These are phyloP conservation scores for Drosophila mojavensis DNA, from an alignment of 1,140 invertebrate genomes.

Conservation along the genomic window DNA sequence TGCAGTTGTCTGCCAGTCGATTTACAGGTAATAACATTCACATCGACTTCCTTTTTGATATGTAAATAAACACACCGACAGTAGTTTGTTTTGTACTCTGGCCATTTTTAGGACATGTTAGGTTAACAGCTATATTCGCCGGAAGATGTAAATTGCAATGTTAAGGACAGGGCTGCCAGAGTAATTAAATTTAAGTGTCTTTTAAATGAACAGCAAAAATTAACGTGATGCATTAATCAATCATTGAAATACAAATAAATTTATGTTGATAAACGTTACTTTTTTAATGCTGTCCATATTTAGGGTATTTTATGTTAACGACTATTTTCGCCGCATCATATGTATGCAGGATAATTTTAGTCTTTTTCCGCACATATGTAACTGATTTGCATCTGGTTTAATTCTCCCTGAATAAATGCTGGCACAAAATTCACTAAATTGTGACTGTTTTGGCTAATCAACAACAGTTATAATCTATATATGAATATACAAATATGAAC, in stretches of 20 bases:
- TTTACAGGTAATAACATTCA: slow-evolving; percentile 14
- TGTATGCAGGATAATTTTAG: too few species aligned
- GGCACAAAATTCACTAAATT: too few species aligned
- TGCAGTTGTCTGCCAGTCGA: background rate
- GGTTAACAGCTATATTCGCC: background rate
- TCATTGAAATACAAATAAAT: too few species aligned
- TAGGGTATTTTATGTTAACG: slow-evolving; percentile 9
- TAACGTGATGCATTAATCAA: too few species aligned
- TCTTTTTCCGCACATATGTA: too few species aligned
- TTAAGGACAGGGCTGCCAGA: background rate
- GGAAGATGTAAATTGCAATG: background rate
- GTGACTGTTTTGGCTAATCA: too few species aligned
- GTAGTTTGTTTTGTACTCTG: slow-evolving; percentile 14
- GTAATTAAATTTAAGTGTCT: background rate
- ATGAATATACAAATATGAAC: too few species aligned
- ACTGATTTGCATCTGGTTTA: too few species aligned
- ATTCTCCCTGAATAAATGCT: too few species aligned
- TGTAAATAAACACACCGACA: slow-evolving; percentile 41
- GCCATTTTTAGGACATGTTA: slow-evolving; percentile 18
- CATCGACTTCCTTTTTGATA: background rate
- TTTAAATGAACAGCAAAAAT: background rate
- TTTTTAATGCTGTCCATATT: background rate
- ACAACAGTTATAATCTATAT: too few species aligned
- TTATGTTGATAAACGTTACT: too few species aligned
- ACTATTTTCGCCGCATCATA: background rate